Base-by-base conservation (phyloP, 1,140 invertebrate genomes). In the Drosophila asahinai region DNA sequence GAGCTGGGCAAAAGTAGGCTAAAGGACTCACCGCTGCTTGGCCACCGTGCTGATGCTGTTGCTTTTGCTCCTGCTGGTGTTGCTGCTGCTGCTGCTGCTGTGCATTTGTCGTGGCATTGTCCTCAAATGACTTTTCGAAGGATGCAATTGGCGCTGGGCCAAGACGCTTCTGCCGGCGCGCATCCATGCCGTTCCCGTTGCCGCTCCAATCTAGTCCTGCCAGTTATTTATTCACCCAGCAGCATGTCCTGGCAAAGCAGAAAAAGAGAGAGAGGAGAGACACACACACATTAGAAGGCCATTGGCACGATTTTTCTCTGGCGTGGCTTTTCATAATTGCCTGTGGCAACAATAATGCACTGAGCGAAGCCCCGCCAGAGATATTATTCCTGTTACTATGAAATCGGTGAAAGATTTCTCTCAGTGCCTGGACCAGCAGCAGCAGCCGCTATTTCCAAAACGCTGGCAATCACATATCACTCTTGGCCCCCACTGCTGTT, bases 101-200 rank as follows among this genome's bases (percentile, higher is more conserved):
- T 71, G 74, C 65, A 71, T 66, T 68, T 80, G 80, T 80, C 63
- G 86, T 86, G 72, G 87, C 76, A 91, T 86, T 87, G 82, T 97
- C 96, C 93, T 97, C 97, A 93, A 98, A 97, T 78, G 97, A 98
- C 92, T 97, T 96, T 93, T 97, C 97, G 93, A 98, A 97, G 73
- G 97, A 98, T 92, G 97, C 97, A 93, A 98, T 97, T 91, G 97
- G 97, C 90, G 97, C 97, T 92, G 97, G 97, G 93, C 97, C 97
- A 94, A 97, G 96, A 93, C 96, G 95, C 94, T 95, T 95, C 93
- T 96, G 95, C 71, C 93, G 86, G 58, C 91, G 87, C 22, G 78
- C 71, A 86, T 92, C 91, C 91, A 92, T 92, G 68, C 79, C 74
- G 75, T 48, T 68, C 36, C 67, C 49, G 63, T 57, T 47, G 61